Percentiles rank a stretch among this genome's conserved stretches.
These are phyloP conservation scores for Tonatia bakeri DNA, from an alignment of 2,113 vertebrate genomes.

Conservation along the genomic window DNA sequence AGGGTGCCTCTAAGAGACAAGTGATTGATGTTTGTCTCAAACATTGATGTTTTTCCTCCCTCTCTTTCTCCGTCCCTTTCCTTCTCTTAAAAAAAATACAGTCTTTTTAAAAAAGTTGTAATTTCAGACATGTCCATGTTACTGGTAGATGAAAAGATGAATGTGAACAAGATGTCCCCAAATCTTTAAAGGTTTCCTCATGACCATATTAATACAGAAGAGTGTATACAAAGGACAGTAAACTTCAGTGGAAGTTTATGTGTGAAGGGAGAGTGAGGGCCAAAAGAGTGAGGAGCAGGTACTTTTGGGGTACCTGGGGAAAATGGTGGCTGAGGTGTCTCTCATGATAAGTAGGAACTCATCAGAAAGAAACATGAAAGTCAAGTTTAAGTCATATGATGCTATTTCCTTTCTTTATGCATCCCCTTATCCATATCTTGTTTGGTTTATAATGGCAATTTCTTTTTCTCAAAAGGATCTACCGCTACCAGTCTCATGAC, in stretches of 20 bases:
- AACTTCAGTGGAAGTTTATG: not conserved
- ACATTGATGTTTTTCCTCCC: no score
- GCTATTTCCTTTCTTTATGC: not conserved
- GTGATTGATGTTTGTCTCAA: no score
- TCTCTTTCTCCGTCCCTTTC: no score
- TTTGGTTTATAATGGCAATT: not conserved
- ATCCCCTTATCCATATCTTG: not conserved
- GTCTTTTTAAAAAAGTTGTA: not conserved
- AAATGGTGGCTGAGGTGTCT: not conserved
- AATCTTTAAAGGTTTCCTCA: not conserved
- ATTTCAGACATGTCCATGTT: not conserved
- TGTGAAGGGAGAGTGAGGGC: not conserved
- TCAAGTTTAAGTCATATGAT: not conserved
- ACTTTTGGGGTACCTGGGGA: not conserved
- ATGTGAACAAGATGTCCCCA: not conserved
- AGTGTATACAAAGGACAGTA: not conserved
- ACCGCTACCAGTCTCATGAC: constrained; percentile 93
- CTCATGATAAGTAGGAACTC: not conserved
- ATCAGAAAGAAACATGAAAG: not conserved
- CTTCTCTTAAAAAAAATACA: no score
- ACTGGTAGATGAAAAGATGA: not conserved
- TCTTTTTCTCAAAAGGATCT: constrained; percentile 84
- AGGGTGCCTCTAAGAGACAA: no score
- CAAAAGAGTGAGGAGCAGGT: not conserved
- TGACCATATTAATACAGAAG: not conserved